Base-by-base conservation (phyloP, 2,113 vertebrate species). In the Rousettus leschenaultii region DNA sequence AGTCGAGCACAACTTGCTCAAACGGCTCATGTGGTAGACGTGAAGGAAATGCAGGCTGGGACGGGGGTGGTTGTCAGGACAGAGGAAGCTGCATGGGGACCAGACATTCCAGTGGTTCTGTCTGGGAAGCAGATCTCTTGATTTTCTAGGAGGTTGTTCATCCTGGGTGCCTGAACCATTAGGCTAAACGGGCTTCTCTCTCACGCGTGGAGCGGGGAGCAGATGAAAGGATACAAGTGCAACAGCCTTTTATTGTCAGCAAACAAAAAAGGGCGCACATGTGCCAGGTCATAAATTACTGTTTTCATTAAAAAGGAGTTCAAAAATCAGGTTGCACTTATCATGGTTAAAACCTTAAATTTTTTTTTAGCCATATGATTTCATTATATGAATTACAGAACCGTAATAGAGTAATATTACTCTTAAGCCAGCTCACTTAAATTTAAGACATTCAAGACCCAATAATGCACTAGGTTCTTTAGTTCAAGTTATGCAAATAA, bases 221-320 rank as follows among this genome's bases (percentile, higher is more conserved):
- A 97, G 98, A 98, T 98, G 98, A 98, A 98, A 98, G 98, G 96
- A 86, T 51, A 97, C 95, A 98, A 98, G 98, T 90, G 97, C 98
- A 98, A 97, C 96, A 95, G 98, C 98, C 98, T 97, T 97, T 98
- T 97, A 98, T 98, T 98, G 98, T 98, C 98, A 98, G 98, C 98
- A 98, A 98, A 98, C 98, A 98, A 98, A 98, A 98, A 98, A 97
- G 97, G 98, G 98, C 97, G 95, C 96, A 95, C 96, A 84, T 94
- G 98, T 98, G 98, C 98, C 98, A 98, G 96, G 97, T 97, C 97
- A 98, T 97, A 98, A 99, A 98, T 98, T 97, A 98, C 97, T 97
- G 98, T 98, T 98, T 99, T 98, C 93, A 51, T 97, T 77, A 97
- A 95, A 96, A 7, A 70, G 77, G 93, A 92, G 97, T 88, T 98